Evolutionary conservation across 2,888 invertebrate species (phyloP).

Genomic region (Erynnis tages): DNA sequence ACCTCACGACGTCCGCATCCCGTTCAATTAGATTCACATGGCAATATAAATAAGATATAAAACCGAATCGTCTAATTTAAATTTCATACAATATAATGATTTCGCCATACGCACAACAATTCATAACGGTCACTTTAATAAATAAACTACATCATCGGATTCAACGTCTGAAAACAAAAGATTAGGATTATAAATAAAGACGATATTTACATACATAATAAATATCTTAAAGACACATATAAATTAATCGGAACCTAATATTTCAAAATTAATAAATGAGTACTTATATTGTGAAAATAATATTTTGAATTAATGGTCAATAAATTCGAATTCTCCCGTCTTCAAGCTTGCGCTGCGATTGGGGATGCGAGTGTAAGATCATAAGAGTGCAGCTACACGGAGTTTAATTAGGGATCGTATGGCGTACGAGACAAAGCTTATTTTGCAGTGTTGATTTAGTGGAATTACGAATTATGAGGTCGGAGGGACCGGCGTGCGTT

Average conservation of each 20-base stretch:
- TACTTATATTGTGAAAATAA: conserved; percentile 82
- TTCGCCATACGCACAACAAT: conserved; percentile 36
- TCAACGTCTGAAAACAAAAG: conserved; percentile 68
- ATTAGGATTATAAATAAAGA: conserved; percentile 77
- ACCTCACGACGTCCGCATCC: conserved; percentile 1
- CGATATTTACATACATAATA: conserved; percentile 80
- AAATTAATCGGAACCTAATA: conserved; percentile 82
- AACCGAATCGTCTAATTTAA: conserved; percentile 10
- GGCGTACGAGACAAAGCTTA: conserved; percentile 43
- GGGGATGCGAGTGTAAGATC: conserved; percentile 38
- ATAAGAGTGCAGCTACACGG: conserved; percentile 35
- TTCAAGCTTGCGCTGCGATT: conserved; percentile 77
- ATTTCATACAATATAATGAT: conserved; percentile 4
- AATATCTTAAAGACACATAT: conserved; percentile 82
- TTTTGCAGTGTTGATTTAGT: conserved; percentile 47
- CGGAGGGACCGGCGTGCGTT: conserved; percentile 67
- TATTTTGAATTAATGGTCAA: conserved; percentile 82
- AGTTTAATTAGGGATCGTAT: conserved; percentile 31
- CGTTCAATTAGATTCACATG: conserved; percentile 8
- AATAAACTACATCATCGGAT: conserved; percentile 39
- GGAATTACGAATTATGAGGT: conserved; percentile 42
- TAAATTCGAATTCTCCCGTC: conserved; percentile 82
- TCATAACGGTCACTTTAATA: conserved; percentile 36
- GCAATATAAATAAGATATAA: conserved; percentile 7
- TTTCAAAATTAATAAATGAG: conserved; percentile 82